phyloP scores from a whole-genome alignment of 1,140 invertebrate species.

The Papilio machaon region DNA sequence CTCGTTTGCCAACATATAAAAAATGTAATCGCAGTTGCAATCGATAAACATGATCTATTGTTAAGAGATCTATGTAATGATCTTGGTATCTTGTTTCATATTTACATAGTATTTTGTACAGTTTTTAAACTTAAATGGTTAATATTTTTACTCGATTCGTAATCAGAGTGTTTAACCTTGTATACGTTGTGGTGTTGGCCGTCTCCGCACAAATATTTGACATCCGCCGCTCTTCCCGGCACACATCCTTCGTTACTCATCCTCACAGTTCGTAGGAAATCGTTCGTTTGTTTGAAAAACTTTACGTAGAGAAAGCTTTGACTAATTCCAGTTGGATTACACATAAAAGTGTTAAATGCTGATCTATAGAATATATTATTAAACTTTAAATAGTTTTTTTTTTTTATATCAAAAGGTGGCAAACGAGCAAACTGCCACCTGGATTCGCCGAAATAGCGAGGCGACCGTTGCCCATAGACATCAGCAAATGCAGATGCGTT shows the following conservation, averaged over 20 bases:
- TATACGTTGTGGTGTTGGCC: background rate
- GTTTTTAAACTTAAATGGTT: background rate
- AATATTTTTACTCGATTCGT: constrained; percentile 4
- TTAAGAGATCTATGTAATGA: too few species aligned
- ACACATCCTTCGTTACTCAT: constrained; percentile 53
- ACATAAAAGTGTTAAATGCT: too few species aligned
- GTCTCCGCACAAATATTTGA: constrained; percentile 51
- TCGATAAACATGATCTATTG: too few species aligned
- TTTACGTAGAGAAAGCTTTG: background rate
- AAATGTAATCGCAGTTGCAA: too few species aligned
- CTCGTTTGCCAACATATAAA: too few species aligned
- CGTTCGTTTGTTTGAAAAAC: background rate
- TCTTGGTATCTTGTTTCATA: background rate
- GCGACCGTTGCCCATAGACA: too few species aligned
- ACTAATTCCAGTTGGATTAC: background rate
- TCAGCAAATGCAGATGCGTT: too few species aligned
- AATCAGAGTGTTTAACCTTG: constrained; percentile 17
- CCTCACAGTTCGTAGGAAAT: background rate
- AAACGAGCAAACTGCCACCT: too few species aligned
- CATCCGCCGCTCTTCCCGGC: constrained; percentile 53
- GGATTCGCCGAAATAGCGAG: too few species aligned
- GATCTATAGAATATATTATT: too few species aligned
- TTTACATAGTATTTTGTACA: background rate
- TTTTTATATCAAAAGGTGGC: too few species aligned
- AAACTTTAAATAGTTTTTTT: too few species aligned